Base-by-base conservation (phyloP, 2,797 vertebrate genomes). In the Pseudopleuronectes americanus region DNA sequence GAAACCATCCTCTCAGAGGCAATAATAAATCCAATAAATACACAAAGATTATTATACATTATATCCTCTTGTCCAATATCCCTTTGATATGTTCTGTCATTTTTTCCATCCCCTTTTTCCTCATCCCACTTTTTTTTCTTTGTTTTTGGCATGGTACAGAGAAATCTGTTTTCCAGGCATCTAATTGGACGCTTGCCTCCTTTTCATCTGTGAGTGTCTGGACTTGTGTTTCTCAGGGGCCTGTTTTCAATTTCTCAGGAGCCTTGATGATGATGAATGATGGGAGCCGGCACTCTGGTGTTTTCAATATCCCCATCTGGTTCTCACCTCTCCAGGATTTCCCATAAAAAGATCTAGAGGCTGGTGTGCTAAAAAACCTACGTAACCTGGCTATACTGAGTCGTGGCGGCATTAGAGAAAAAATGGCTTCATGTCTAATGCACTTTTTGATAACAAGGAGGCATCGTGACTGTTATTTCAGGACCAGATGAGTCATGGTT, bases 241-340 rank as follows among this genome's bases (percentile, higher is more conserved):
- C 93, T 92, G 93, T 92, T 94, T 94, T 92, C 89, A 92, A 93
- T 94, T 93, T 94, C 84, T 90, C 72, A 36, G 84, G 79, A 88
- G 80, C 87, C 87, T 90, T 91, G 88, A 93, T 92, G 90, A 92
- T 92, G 91, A 92, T 92, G 90, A 93, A 93, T 91, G 91, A 93
- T 91, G 89, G 85, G 81, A 92, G 88, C 84, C 82, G 74, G 86
- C 77, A 79, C 79, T 84, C 77, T 84, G 76, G 89, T 89, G 83
- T 88, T 93, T 90, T 92, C 84, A 90, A 80, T 90, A 90, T 89
- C 80, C 81, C 91, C 92, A 94, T 94, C 91, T 94, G 92, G 86
- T 90, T 92, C 91, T 93, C 91, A 92, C 94, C 92, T 94, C 92
- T 92, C 62, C 76, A 87, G 89, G 87, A 92, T 85, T 92, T 91